Conservation (phyloP, 1,140 invertebrate species). For the Drosophila arawakana region DNA sequence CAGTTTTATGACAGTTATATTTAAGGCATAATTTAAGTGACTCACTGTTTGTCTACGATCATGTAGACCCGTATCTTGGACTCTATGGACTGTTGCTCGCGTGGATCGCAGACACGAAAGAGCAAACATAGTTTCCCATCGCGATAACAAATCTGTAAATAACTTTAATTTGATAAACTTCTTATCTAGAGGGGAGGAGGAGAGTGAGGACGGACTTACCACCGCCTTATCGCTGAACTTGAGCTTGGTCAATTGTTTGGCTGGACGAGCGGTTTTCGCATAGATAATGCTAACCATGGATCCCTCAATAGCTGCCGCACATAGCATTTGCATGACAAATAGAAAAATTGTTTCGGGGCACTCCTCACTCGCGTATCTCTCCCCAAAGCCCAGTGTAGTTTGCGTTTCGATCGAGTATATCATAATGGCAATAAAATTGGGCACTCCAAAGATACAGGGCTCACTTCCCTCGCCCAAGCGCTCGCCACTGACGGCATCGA, state of each 20-base stretch:
- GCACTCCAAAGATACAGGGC: conserved; percentile 85
- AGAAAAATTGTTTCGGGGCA: conserved; percentile 93
- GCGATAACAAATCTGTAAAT: conserved; percentile 86
- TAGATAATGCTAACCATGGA: conserved; percentile 87
- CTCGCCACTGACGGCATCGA: conserved; percentile 65
- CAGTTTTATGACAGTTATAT: too few relatives aligned
- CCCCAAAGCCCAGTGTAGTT: conserved; percentile 89
- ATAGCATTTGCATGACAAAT: conserved; percentile 86
- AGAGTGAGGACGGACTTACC: conserved; percentile 79
- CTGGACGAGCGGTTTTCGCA: conserved; percentile 86
- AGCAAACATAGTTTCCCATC: conserved; percentile 87
- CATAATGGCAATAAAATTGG: conserved; percentile 86
- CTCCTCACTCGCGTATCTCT: conserved; percentile 91
- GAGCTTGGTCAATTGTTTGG: conserved; percentile 85
- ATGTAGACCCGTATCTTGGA: conserved; percentile 87
- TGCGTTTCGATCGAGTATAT: conserved; percentile 88
- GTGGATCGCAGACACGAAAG: conserved; percentile 87
- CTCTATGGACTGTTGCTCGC: conserved; percentile 86
- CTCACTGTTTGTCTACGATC: conserved; percentile 82
- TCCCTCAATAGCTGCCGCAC: conserved; percentile 86
- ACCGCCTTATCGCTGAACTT: conserved; percentile 87
- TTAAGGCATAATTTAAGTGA: conserved; percentile 1
- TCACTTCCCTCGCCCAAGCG: conserved; percentile 72
- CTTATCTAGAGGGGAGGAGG: background rate
- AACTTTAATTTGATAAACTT: background rate